Evolutionary conservation across 2,888 invertebrate genomes (phyloP).

Genomic region (Trachelus iudaicus): DNA sequence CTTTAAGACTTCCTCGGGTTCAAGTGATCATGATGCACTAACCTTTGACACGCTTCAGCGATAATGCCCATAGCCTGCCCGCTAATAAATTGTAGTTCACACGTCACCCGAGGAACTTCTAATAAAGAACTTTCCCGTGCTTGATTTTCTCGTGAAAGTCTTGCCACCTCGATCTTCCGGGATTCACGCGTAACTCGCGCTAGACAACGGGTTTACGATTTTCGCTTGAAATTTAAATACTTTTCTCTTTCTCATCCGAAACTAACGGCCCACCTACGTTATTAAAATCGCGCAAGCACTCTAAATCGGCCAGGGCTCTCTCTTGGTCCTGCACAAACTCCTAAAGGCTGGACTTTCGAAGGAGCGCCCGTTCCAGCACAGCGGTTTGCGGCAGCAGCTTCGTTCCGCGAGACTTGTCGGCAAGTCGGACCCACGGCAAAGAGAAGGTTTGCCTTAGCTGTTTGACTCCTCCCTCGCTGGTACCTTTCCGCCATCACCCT

Average conservation of each 20-base stretch:
- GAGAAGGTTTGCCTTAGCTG: constrained; percentile 50
- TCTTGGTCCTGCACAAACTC: neutral
- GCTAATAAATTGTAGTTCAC: neutral
- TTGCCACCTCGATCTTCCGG: neutral
- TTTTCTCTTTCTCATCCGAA: neutral
- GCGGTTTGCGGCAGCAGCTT: constrained; percentile 16
- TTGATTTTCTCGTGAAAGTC: neutral
- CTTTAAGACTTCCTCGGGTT: neutral
- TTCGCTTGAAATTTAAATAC: neutral
- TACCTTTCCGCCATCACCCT: constrained; percentile 12
- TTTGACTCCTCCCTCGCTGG: constrained; percentile 54
- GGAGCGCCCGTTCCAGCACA: neutral
- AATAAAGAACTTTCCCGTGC: neutral
- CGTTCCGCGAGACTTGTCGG: constrained; percentile 13
- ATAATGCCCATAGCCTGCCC: neutral
- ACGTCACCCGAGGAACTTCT: neutral
- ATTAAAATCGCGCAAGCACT: neutral
- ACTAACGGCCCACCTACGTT: neutral
- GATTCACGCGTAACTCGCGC: neutral
- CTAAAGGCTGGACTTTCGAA: neutral
- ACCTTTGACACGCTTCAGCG: neutral
- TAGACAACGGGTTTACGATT: neutral
- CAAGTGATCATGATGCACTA: neutral
- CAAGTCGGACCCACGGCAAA: constrained; percentile 33
- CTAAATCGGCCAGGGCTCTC: neutral